Evolutionary conservation across 2,797 vertebrate genomes (phyloP).

Genomic region (Poeciliopsis paucimaculata): DNA sequence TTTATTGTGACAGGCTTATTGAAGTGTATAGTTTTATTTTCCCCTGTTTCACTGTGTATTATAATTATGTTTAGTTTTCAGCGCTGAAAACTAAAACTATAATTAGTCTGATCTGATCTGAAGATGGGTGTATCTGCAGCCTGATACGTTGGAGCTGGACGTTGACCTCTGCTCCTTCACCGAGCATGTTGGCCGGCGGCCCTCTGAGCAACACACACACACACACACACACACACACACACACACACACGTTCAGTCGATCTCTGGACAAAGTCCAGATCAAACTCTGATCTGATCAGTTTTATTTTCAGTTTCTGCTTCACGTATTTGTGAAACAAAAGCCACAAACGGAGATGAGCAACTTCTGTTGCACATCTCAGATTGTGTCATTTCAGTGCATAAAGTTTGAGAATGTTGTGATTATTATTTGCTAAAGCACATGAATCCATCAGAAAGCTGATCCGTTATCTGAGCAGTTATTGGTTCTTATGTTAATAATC

Average conservation of each 20-base stretch:
- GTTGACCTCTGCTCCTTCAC: constrained; percentile 70
- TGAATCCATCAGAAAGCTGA: neutral
- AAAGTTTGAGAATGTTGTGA: constrained; percentile 10
- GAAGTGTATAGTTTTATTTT: too few relatives aligned
- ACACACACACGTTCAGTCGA: constrained; percentile 20
- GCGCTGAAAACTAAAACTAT: neutral
- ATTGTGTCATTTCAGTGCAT: constrained; percentile 23
- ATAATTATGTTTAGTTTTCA: too few relatives aligned
- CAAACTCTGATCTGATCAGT: constrained; percentile 2
- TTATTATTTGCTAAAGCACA: constrained; percentile 1
- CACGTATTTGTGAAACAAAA: neutral
- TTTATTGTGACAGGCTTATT: too few relatives aligned
- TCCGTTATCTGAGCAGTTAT: constrained; percentile 6
- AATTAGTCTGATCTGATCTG: constrained; percentile 23
- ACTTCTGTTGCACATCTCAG: neutral
- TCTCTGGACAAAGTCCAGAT: constrained; percentile 63
- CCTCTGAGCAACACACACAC: constrained; percentile 11
- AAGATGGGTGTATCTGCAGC: constrained; percentile 56
- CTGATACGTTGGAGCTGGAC: constrained; percentile 79
- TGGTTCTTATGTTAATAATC: neutral
- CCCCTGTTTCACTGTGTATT: too few relatives aligned
- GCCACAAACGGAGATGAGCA: neutral
- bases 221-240: too few relatives aligned
- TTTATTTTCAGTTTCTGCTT: constrained; percentile 8
- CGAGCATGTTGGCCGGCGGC: constrained; percentile 38